Evolutionary conservation across 2,113 vertebrate genomes (phyloP).

Genomic region (Phylloscopus whistleri): DNA sequence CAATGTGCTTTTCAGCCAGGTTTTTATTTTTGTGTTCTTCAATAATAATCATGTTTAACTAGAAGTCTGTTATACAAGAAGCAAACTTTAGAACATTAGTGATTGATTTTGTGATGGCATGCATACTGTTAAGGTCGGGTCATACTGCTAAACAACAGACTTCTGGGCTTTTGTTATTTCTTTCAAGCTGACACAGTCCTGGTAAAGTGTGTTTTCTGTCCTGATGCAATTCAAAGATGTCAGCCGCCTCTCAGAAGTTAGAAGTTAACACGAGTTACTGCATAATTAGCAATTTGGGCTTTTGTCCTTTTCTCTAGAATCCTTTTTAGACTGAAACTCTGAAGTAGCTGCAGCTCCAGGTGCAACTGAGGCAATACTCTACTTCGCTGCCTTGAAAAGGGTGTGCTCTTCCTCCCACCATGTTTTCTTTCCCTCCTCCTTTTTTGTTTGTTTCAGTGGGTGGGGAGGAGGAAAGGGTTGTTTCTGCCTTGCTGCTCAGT

Average conservation of each 20-base stretch:
- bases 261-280: not conserved
- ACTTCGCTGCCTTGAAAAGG: not conserved
- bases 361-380: not conserved
- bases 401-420: not conserved
- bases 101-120: not conserved
- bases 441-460: not conserved
- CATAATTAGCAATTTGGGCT: not conserved
- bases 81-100: not conserved
- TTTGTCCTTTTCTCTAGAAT: not conserved
- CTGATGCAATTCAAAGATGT: not conserved
- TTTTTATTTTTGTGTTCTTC: not conserved
- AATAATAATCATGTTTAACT: not conserved
- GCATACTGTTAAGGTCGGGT: not conserved
- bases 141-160: not conserved
- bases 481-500: not conserved
- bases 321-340: not conserved
- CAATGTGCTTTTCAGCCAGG: not conserved
- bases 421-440: not conserved
- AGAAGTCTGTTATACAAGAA: not conserved
- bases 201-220: not conserved
- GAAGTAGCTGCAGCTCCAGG: not conserved
- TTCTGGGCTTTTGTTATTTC: not conserved
- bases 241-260: not conserved
- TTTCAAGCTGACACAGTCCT: not conserved
- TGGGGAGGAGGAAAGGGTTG: not conserved